A percentile compares a stretch with the other conserved stretches of the same genome.
Evolutionary conservation across 2,113 vertebrate genomes (phyloP).

Genomic region (Boulengerochromis microlepis): DNA sequence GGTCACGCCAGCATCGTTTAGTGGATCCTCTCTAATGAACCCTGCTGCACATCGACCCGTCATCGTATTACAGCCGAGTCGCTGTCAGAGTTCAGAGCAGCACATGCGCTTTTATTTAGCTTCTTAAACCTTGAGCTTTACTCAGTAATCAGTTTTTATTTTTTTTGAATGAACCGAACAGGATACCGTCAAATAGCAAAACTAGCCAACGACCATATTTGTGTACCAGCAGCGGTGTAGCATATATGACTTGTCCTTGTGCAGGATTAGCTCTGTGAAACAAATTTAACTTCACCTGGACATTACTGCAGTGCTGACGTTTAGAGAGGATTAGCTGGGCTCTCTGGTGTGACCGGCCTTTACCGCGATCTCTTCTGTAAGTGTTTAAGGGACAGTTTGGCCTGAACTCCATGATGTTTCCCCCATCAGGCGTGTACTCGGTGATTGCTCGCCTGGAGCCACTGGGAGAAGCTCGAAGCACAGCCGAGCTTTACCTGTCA

Average conservation of each 20-base stretch:
- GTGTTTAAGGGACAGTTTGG: not conserved
- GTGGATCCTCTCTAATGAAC: not conserved
- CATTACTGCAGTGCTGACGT: not conserved
- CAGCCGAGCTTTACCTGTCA: constrained; percentile 85
- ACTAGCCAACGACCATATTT: not conserved
- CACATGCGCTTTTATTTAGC: not conserved
- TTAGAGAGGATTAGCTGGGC: not conserved
- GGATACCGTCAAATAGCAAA: not conserved
- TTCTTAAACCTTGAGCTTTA: not conserved
- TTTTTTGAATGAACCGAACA: not conserved
- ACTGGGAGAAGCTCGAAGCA: constrained; percentile 85
- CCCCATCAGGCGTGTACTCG: constrained; percentile 81
- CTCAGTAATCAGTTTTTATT: not conserved
- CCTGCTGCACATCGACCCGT: not conserved
- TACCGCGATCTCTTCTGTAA: not conserved
- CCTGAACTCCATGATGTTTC: not conserved
- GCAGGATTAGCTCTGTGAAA: not conserved
- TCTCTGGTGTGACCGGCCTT: not conserved
- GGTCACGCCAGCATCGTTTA: not conserved
- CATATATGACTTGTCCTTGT: not conserved
- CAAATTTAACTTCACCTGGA: not conserved
- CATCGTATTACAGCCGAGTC: not conserved
- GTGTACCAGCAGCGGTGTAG: not conserved
- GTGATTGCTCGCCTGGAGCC: constrained; percentile 85
- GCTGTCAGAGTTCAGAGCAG: not conserved